phyloP scores from a whole-genome alignment of 2,797 vertebrate genomes.

The Malacoctenus gilli region DNA sequence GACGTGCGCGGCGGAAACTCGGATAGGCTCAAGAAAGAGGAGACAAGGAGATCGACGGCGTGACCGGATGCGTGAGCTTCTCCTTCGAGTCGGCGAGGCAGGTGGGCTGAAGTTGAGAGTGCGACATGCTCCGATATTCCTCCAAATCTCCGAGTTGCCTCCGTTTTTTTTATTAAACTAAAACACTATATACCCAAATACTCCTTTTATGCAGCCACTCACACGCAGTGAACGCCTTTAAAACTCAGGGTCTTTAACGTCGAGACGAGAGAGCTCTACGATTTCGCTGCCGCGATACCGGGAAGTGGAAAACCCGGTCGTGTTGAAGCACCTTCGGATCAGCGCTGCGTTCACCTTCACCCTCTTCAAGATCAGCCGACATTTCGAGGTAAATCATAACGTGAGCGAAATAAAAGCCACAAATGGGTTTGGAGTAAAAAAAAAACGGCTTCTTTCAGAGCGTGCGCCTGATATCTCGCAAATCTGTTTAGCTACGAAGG shows the following conservation, averaged over 20 bases:
- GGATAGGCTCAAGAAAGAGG: constrained; percentile 17
- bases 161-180: too few relatives aligned
- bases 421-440: too few relatives aligned
- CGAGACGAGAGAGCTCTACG: too few relatives aligned
- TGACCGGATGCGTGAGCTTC: constrained; percentile 50
- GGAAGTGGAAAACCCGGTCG: too few relatives aligned
- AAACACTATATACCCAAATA: too few relatives aligned
- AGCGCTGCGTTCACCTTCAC: background rate
- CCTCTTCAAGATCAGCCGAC: background rate
- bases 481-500: too few relatives aligned
- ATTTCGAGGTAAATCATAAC: background rate
- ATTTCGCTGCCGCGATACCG: too few relatives aligned
- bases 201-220: too few relatives aligned
- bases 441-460: too few relatives aligned
- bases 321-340: background rate
- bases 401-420: background rate
- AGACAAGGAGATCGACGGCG: constrained; percentile 42
- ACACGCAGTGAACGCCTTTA: too few relatives aligned
- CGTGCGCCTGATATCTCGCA: too few relatives aligned
- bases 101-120: constrained; percentile 23
- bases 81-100: constrained; percentile 21
- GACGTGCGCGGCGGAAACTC: constrained; percentile 40
- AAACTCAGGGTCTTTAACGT: too few relatives aligned
- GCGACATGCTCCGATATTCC: constrained; percentile 14
- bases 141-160: constrained; percentile 20